phyloP scores from a whole-genome alignment of 1,140 invertebrate species.

The Metaphire vulgaris region DNA sequence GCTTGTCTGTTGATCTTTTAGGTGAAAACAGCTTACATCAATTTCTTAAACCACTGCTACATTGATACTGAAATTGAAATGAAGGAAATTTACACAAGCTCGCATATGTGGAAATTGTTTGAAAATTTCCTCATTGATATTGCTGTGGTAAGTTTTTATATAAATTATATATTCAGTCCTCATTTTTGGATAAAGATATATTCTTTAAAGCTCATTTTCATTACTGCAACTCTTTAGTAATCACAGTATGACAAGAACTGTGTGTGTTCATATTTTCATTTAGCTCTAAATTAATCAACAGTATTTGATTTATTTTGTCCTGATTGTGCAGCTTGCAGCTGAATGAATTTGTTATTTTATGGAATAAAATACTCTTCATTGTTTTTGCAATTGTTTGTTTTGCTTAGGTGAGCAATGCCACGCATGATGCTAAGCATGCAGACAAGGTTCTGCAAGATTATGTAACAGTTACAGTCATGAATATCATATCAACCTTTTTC shows the following conservation, averaged over 20 bases:
- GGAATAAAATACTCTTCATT: slow-evolving; percentile 87
- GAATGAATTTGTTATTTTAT: too few relatives aligned
- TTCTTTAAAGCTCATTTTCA: too few relatives aligned
- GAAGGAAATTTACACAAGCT: slow-evolving; percentile 98
- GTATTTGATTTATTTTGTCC: too few relatives aligned
- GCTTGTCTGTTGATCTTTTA: too few relatives aligned
- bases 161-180: too few relatives aligned
- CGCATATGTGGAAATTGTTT: slow-evolving; percentile 96
- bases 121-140: slow-evolving; percentile 95
- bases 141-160: slow-evolving; percentile 55
- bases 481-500: slow-evolving; percentile 92
- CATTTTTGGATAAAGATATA: too few relatives aligned
- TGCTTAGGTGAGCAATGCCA: slow-evolving; percentile 51
- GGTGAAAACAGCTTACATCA: slow-evolving; percentile 97
- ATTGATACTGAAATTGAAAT: slow-evolving; percentile 99
- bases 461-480: slow-evolving; percentile 86
- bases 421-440: slow-evolving; percentile 62
- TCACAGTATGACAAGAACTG: too few relatives aligned
- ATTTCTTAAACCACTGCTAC: slow-evolving; percentile 97
- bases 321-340: too few relatives aligned
- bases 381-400: slow-evolving; percentile 70
- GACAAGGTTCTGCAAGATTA: slow-evolving; percentile 79
- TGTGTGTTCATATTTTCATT: too few relatives aligned
- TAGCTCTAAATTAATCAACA: too few relatives aligned
- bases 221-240: too few relatives aligned